Evolutionary conservation across 30 jellyfish, hydroid and myxozoan genomes (phyloP).

Genomic region (Hydra vulgaris): DNA sequence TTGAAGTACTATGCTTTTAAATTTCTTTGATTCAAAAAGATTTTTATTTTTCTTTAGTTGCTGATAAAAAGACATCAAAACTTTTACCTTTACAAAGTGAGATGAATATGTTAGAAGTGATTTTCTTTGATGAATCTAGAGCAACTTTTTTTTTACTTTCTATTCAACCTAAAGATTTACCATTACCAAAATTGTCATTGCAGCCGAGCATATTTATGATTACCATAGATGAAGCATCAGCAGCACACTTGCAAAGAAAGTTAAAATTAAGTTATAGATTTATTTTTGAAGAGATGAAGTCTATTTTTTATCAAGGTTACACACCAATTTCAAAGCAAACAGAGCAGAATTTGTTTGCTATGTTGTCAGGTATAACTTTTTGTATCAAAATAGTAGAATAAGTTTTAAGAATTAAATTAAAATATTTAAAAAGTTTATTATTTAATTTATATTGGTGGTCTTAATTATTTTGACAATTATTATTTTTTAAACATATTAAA

Average conservation of each 20-base stretch:
- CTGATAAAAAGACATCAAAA: background rate
- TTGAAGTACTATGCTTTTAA: too few relatives aligned
- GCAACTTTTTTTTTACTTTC: slow-evolving; percentile 3
- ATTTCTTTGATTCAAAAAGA: too few relatives aligned
- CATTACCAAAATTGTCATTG: background rate
- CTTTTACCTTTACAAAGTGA: background rate
- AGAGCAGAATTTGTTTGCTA: slow-evolving; percentile 5
- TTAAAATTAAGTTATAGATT: slow-evolving; percentile 14
- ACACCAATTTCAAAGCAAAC: background rate
- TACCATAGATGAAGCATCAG: slow-evolving; percentile 29
- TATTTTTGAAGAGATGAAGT: slow-evolving; percentile 32
- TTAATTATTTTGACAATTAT: too few relatives aligned
- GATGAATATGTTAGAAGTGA: slow-evolving; percentile 1
- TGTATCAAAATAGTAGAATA: too few relatives aligned
- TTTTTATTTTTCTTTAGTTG: background rate
- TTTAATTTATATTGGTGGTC: too few relatives aligned
- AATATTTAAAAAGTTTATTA: too few relatives aligned
- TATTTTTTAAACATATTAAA: too few relatives aligned
- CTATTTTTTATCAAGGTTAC: background rate
- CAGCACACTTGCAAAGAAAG: slow-evolving; percentile 37
- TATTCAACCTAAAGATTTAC: slow-evolving; percentile 18
- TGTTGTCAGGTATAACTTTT: slow-evolving; percentile 11
- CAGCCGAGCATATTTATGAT: slow-evolving; percentile 22
- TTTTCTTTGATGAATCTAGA: background rate
- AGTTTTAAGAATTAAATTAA: too few relatives aligned